A percentile compares a stretch with the other conserved stretches of the same genome.
Evolutionary conservation across 2,797 vertebrate genomes (phyloP).

Genomic region (Phoebastria nigripes): DNA sequence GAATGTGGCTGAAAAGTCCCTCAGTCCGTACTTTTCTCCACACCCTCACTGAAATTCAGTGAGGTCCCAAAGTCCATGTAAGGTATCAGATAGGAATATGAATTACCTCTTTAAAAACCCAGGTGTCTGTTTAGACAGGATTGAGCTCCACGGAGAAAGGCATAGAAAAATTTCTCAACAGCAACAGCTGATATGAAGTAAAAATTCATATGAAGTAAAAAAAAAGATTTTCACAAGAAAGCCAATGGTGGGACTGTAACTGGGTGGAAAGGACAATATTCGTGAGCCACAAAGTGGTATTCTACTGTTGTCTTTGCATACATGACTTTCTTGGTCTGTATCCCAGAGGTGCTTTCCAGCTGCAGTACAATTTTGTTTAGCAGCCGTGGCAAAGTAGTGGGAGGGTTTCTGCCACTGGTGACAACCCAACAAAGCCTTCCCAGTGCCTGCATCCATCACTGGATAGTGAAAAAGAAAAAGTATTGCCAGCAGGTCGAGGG

Average conservation of each 20-base stretch:
- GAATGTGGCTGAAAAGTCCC: not conserved
- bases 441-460: not conserved
- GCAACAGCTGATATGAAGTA: not conserved
- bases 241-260: not conserved
- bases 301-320: not conserved
- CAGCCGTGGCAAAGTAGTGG: not conserved
- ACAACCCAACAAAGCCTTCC: not conserved
- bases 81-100: not conserved
- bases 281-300: not conserved
- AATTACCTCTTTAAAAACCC: not conserved
- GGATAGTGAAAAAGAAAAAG: not conserved
- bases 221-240: not conserved
- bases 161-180: not conserved
- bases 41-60: accelerated
- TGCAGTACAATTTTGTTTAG: not conserved
- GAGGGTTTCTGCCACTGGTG: not conserved
- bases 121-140: not conserved
- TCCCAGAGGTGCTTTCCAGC: not conserved
- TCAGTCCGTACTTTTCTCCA: not conserved
- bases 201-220: not conserved
- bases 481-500: not conserved
- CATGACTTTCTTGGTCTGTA: not conserved
- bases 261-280: not conserved
- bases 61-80: not conserved
- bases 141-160: not conserved